These are phyloP conservation scores for Callyntrura guangdongensis DNA, from an alignment of 2,888 invertebrate species.

Conservation along the genomic window DNA sequence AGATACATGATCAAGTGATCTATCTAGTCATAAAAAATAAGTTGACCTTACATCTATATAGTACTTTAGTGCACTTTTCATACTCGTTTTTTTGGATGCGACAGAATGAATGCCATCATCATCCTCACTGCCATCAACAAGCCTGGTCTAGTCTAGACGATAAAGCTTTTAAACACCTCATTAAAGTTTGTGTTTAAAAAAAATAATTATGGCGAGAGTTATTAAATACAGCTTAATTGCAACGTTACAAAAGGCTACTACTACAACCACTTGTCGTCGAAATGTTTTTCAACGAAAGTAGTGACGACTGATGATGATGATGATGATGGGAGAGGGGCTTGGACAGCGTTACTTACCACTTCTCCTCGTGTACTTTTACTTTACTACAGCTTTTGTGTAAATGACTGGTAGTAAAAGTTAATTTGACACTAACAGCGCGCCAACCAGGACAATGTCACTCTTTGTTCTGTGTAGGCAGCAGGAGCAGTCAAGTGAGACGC, in stretches of 20 bases:
- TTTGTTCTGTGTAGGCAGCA: neutral
- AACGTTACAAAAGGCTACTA: neutral
- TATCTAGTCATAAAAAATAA: neutral
- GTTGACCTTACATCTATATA: neutral
- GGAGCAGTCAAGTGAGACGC: neutral
- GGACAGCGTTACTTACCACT: neutral
- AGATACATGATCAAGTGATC: neutral
- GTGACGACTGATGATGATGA: no score
- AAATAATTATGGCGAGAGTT: neutral
- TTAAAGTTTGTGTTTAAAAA: conserved; percentile 27
- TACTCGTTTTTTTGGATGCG: no score
- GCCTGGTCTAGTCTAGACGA: conserved; percentile 34
- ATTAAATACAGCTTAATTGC: conserved; percentile 29
- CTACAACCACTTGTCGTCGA: no score
- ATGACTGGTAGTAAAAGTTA: neutral
- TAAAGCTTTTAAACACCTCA: conserved; percentile 49
- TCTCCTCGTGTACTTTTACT: neutral
- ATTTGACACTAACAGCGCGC: conserved; percentile 38
- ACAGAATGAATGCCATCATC: neutral
- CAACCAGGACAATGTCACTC: neutral
- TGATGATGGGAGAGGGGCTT: neutral
- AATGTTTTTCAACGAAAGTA: no score
- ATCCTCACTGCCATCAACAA: neutral
- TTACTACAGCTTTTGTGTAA: neutral
- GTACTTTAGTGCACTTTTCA: no score